Evolutionary conservation across 1,140 invertebrate genomes (phyloP).

Genomic region (Drosophila seguyi): DNA sequence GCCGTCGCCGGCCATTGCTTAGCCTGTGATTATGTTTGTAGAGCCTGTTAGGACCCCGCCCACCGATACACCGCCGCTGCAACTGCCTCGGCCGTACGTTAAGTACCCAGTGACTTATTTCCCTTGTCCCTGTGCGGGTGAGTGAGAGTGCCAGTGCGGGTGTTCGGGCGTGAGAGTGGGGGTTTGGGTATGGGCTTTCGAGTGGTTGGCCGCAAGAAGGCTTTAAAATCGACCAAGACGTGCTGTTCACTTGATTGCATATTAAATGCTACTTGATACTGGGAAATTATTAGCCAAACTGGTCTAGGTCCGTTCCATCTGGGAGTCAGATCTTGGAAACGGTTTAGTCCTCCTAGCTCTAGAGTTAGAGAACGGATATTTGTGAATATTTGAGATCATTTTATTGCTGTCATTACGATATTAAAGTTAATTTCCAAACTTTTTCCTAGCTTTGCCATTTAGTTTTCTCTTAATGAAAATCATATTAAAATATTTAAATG

Average conservation of each 20-base stretch:
- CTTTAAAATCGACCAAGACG: conserved; percentile 35
- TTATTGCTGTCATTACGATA: not conserved
- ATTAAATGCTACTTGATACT: conserved; percentile 19
- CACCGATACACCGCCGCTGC: conserved; percentile 25
- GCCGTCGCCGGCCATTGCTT: conserved; percentile 58
- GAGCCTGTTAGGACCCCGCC: conserved; percentile 47
- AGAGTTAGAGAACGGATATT: not conserved
- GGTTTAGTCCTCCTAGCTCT: too few relatives aligned
- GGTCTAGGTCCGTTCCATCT: not conserved
- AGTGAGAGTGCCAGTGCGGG: conserved; percentile 5
- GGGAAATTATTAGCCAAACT: conserved; percentile 4
- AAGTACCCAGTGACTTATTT: conserved; percentile 74
- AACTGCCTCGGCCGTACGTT: conserved; percentile 50
- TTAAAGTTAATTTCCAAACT: not conserved
- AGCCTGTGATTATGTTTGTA: conserved; percentile 79
- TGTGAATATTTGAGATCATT: not conserved
- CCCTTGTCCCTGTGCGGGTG: conserved; percentile 35
- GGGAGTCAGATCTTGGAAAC: too few relatives aligned
- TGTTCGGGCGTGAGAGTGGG: not conserved
- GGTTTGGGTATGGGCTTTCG: not conserved
- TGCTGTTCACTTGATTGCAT: conserved; percentile 29
- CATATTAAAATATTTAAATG: conserved; percentile 31
- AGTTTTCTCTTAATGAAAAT: not conserved
- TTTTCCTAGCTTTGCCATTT: not conserved
- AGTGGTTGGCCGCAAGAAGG: conserved; percentile 26